phyloP scores from a whole-genome alignment of 2,888 invertebrate species.

The Adelphocoris suturalis region DNA sequence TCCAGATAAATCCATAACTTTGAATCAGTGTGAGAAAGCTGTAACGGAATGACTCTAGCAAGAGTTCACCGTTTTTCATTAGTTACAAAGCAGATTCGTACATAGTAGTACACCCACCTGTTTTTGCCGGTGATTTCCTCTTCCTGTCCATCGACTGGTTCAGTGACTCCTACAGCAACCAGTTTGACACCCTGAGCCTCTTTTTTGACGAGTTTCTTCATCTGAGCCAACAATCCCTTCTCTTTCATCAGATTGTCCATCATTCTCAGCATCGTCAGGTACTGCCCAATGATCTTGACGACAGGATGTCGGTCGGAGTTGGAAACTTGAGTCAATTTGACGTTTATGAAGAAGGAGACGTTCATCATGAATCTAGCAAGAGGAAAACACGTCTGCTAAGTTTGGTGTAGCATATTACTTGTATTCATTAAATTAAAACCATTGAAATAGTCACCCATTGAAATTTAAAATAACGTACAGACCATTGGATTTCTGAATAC shows the following conservation, averaged over 20 bases:
- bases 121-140: slow-evolving; percentile 66
- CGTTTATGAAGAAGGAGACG: slow-evolving; percentile 65
- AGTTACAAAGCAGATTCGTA: too few species aligned
- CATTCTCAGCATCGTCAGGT: slow-evolving; percentile 56
- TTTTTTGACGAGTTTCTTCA: slow-evolving; percentile 54
- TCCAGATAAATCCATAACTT: too few species aligned
- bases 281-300: slow-evolving; percentile 66
- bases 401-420: too few species aligned
- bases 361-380: slow-evolving; percentile 54
- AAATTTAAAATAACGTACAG: too few species aligned
- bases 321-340: slow-evolving; percentile 46
- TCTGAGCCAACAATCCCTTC: slow-evolving; percentile 41
- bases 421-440: too few species aligned
- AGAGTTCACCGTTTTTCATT: too few species aligned
- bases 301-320: slow-evolving; percentile 65
- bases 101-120: too few species aligned
- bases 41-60: too few species aligned
- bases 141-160: background rate
- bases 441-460: too few species aligned
- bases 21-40: too few species aligned
- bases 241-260: slow-evolving; percentile 60
- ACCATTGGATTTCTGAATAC: too few species aligned
- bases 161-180: background rate
- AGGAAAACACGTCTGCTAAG: too few species aligned
- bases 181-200: background rate